Conservation (phyloP, 2,113 vertebrate species). For the Carassius carassius region DNA sequence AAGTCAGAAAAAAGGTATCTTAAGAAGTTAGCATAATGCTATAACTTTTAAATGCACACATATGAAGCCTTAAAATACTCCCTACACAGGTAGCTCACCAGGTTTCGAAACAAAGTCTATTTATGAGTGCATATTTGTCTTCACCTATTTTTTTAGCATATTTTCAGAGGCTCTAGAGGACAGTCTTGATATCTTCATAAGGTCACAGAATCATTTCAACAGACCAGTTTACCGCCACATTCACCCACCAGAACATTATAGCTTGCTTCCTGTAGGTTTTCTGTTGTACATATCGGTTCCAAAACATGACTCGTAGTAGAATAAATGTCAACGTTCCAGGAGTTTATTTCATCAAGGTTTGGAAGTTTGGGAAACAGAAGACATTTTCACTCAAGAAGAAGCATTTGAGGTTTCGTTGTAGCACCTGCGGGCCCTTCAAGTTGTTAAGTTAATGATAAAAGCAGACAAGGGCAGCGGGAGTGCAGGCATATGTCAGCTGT, state of each 20-base stretch:
- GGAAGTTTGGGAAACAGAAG: constrained; percentile 1
- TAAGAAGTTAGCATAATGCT: not conserved
- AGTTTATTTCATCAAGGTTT: not conserved
- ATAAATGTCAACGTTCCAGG: not conserved
- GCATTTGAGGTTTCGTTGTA: not conserved
- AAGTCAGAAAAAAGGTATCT: not conserved
- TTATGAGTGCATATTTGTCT: not conserved
- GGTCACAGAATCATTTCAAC: not conserved
- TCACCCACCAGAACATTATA: not conserved
- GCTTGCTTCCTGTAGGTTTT: not conserved
- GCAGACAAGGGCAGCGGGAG: constrained; percentile 11
- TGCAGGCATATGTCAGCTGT: not conserved
- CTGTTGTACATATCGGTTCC: not conserved
- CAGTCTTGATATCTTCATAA: not conserved
- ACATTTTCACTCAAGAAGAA: not conserved
- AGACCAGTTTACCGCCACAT: not conserved
- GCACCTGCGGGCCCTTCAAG: not conserved
- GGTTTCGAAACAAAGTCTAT: not conserved
- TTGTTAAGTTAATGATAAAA: constrained; percentile 24
- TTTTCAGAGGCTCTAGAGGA: not conserved
- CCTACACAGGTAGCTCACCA: not conserved
- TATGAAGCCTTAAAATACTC: not conserved
- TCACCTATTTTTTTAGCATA: not conserved
- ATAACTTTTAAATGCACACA: too few relatives aligned
- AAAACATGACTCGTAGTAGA: not conserved